phyloP scores from a whole-genome alignment of 2,888 invertebrate genomes.

The Ectobius pallidus region DNA sequence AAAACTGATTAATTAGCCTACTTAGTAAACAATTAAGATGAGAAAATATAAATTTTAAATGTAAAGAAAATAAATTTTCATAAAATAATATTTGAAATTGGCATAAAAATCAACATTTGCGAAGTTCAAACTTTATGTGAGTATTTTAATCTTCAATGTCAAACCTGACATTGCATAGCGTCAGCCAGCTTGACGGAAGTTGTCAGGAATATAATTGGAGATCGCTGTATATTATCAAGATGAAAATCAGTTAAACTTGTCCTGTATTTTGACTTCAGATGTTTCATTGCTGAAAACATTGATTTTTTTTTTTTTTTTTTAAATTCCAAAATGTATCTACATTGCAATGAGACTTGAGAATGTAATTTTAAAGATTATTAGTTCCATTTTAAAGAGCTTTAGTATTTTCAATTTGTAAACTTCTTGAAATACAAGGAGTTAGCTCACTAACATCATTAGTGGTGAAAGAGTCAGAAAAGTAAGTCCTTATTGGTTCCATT shows the following conservation, averaged over 20 bases:
- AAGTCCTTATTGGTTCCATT: background rate
- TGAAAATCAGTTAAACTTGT: background rate
- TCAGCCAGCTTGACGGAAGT: background rate
- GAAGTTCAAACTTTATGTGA: no score
- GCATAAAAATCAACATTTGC: no score
- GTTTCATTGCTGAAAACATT: background rate
- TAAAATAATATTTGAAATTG: no score
- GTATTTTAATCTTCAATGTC: background rate
- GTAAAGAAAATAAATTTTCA: no score
- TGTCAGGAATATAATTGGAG: background rate
- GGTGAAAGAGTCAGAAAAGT: background rate
- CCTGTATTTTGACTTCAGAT: background rate
- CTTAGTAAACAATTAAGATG: background rate
- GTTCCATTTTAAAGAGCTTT: background rate
- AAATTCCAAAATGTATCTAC: background rate
- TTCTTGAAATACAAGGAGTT: background rate
- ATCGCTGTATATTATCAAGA: background rate
- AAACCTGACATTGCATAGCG: background rate
- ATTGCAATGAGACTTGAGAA: background rate
- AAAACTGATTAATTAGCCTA: background rate
- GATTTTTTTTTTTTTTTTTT: background rate
- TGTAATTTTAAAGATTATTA: background rate
- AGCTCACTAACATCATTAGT: background rate
- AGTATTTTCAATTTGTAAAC: background rate
- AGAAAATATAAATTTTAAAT: background rate